Evolutionary conservation across 2,797 vertebrate genomes (phyloP).

Genomic region (Nothura maculosa): DNA sequence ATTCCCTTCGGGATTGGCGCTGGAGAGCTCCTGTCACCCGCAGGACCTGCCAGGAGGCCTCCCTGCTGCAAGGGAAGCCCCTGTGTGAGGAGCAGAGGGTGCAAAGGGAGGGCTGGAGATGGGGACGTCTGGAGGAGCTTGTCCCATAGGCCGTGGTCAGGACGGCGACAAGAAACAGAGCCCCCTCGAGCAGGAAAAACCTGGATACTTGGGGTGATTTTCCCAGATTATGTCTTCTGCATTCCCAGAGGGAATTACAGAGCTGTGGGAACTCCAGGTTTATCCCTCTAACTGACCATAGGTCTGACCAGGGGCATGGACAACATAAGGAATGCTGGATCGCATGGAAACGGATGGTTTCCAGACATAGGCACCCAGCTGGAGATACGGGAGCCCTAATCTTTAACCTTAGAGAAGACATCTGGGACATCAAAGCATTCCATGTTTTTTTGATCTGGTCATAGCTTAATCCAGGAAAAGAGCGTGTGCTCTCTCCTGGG

Average conservation of each 20-base stretch:
- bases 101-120: slow-evolving; percentile 24
- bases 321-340: slow-evolving; percentile 66
- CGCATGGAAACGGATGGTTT: slow-evolving; percentile 68
- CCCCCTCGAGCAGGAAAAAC: slow-evolving; percentile 56
- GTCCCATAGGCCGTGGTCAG: slow-evolving; percentile 44
- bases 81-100: slow-evolving; percentile 9
- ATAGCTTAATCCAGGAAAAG: slow-evolving; percentile 60
- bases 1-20: slow-evolving; percentile 65
- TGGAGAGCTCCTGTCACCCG: slow-evolving; percentile 63
- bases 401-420: slow-evolving; percentile 59
- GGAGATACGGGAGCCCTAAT: slow-evolving; percentile 65
- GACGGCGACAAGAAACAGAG: background rate
- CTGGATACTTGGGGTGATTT: slow-evolving; percentile 60
- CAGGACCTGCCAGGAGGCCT: slow-evolving; percentile 36
- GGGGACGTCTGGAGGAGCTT: slow-evolving; percentile 45
- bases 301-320: slow-evolving; percentile 50
- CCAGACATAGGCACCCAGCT: slow-evolving; percentile 58
- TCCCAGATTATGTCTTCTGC: slow-evolving; percentile 66
- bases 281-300: slow-evolving; percentile 72
- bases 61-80: slow-evolving; percentile 28
- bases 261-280: slow-evolving; percentile 60
- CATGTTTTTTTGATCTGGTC: slow-evolving; percentile 8
- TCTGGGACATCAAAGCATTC: slow-evolving; percentile 71
- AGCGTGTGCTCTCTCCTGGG: background rate
- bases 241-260: slow-evolving; percentile 69